A percentile compares a stretch with the other conserved stretches of the same genome.
phyloP scores from a whole-genome alignment of 2,113 vertebrate species.

The Saiga tatarica region DNA sequence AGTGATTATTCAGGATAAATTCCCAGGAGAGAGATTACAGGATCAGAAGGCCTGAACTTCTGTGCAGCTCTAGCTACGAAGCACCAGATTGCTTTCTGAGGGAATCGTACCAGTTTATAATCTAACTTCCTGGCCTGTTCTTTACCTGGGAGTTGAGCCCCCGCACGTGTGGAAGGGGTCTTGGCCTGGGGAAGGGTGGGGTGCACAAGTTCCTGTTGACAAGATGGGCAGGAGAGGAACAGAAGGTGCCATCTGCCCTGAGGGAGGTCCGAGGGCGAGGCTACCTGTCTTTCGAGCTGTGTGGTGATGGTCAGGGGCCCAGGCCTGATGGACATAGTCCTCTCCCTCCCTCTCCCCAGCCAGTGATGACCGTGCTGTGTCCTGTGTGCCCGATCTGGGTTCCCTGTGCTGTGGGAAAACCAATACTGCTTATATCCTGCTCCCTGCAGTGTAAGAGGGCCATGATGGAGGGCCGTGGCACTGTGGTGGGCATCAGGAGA shows the following conservation, averaged over 20 bases:
- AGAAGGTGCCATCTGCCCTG: background rate
- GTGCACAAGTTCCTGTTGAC: background rate
- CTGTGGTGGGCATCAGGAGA: background rate
- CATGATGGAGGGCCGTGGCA: background rate
- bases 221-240: background rate
- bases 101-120: background rate
- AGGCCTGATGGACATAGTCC: background rate
- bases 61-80: background rate
- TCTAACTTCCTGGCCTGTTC: background rate
- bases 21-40: background rate
- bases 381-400: background rate
- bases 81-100: background rate
- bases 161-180: background rate
- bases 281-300: background rate
- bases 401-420: background rate
- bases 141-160: background rate
- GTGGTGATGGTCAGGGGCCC: background rate
- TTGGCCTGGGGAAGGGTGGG: background rate
- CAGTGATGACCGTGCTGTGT: background rate
- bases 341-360: background rate
- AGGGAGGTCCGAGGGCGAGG: background rate
- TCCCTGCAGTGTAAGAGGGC: background rate
- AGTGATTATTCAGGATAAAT: constrained; percentile 32
- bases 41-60: constrained; percentile 33
- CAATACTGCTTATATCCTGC: background rate